phyloP scores from a whole-genome alignment of 1,140 invertebrate species.

The Diorhabda sublineata region DNA sequence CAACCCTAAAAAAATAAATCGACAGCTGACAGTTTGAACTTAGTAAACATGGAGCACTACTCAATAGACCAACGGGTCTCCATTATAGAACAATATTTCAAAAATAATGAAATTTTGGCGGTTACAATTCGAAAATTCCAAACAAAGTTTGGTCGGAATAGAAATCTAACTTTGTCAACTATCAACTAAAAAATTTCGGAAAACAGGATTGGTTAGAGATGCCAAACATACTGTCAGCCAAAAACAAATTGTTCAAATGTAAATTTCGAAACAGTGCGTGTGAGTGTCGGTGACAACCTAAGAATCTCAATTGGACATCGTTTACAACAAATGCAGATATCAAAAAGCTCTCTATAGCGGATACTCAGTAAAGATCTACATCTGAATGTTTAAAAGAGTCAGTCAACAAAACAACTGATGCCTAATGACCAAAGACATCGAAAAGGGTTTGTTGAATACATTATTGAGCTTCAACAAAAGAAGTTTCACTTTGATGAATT shows the following conservation, averaged over 20 bases:
- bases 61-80: no score
- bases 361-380: neutral
- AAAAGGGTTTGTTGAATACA: slow-evolving; percentile 27
- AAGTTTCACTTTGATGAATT: neutral
- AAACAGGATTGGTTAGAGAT: slow-evolving; percentile 15
- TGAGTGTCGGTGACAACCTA: slow-evolving; percentile 34
- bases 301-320: slow-evolving; percentile 35
- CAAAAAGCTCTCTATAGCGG: neutral
- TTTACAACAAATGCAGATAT: slow-evolving; percentile 18
- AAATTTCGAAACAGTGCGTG: slow-evolving; percentile 30
- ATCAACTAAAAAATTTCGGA: neutral
- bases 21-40: no score
- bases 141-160: no score
- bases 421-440: no score
- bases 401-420: neutral
- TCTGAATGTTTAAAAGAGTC: neutral
- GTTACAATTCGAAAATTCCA: no score
- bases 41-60: no score
- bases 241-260: slow-evolving; percentile 24
- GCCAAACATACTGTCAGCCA: slow-evolving; percentile 20
- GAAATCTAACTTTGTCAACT: no score
- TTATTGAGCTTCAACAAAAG: slow-evolving; percentile 19
- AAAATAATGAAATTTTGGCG: no score
- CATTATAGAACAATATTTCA: no score
- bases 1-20: no score